A percentile compares a stretch with the other conserved stretches of the same genome.
These are phyloP conservation scores for Hyla sarda DNA, from an alignment of 2,113 vertebrate species.

Conservation along the genomic window DNA sequence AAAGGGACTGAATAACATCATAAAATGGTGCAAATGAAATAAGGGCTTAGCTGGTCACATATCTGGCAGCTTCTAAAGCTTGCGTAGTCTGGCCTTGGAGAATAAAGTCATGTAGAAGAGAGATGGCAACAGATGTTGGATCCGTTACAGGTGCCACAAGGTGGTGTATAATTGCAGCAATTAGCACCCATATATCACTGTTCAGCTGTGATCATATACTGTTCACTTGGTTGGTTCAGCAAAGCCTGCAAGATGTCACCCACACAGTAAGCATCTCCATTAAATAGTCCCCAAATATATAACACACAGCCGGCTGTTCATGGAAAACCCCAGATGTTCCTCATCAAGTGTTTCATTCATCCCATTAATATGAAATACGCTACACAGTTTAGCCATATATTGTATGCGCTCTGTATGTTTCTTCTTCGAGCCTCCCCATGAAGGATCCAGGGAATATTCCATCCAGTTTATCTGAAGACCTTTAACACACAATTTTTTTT, in stretches of 20 bases:
- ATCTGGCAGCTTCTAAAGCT: background rate
- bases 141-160: slow-evolving; percentile 45
- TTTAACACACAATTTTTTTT: no score
- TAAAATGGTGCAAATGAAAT: background rate
- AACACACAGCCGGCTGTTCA: slow-evolving; percentile 4
- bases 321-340: slow-evolving; percentile 39
- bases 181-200: slow-evolving; percentile 47
- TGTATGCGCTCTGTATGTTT: background rate
- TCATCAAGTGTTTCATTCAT: slow-evolving; percentile 19
- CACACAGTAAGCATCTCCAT: slow-evolving; percentile 41
- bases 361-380: slow-evolving; percentile 6
- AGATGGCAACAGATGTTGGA: slow-evolving; percentile 17
- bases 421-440: background rate
- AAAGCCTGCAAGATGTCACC: slow-evolving; percentile 19
- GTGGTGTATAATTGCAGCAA: slow-evolving; percentile 49
- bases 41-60: background rate
- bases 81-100: background rate
- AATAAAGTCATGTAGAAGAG: slow-evolving; percentile 2
- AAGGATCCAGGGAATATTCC: no score
- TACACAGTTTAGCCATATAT: background rate
- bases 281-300: slow-evolving; percentile 35
- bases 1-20: background rate
- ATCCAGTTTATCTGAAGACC: background rate
- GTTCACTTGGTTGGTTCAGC: slow-evolving; percentile 33
- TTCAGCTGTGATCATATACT: slow-evolving; percentile 44